phyloP scores from a whole-genome alignment of 2,797 vertebrate species.

The Podargus strigoides region DNA sequence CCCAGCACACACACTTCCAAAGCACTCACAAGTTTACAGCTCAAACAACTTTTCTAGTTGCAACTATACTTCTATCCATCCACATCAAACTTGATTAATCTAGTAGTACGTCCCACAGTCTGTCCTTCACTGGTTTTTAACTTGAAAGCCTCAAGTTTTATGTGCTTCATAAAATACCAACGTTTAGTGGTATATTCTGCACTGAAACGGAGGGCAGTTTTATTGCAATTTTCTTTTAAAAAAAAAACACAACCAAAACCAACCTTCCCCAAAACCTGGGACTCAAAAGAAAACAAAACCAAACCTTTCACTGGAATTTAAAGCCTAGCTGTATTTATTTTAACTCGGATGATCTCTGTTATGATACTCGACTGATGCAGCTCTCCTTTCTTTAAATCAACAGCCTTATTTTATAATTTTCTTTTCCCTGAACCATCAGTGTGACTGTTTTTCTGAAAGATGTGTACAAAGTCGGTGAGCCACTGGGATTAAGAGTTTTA shows the following conservation, averaged over 20 bases:
- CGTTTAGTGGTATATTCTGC: background rate
- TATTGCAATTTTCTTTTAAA: background rate
- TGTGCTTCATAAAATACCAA: background rate
- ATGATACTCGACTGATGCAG: background rate
- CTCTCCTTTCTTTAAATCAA: background rate
- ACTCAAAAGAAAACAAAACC: background rate
- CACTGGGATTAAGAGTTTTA: background rate
- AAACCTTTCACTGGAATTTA: background rate
- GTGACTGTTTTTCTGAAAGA: background rate
- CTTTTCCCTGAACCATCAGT: background rate
- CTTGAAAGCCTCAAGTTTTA: background rate
- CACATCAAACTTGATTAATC: background rate
- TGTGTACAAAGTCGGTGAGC: background rate
- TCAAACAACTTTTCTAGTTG: background rate
- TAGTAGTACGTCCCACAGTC: fast-evolving
- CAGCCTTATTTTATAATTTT: background rate
- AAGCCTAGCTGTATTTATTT: background rate
- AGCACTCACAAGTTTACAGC: background rate
- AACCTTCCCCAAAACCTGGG: background rate
- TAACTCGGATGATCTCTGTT: background rate
- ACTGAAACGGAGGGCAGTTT: background rate
- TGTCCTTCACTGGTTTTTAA: background rate
- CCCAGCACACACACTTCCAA: background rate
- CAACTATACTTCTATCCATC: background rate
- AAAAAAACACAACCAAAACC: background rate